Base-by-base conservation (phyloP, 2,888 invertebrate genomes). In the Herminia tarsipennalis region DNA sequence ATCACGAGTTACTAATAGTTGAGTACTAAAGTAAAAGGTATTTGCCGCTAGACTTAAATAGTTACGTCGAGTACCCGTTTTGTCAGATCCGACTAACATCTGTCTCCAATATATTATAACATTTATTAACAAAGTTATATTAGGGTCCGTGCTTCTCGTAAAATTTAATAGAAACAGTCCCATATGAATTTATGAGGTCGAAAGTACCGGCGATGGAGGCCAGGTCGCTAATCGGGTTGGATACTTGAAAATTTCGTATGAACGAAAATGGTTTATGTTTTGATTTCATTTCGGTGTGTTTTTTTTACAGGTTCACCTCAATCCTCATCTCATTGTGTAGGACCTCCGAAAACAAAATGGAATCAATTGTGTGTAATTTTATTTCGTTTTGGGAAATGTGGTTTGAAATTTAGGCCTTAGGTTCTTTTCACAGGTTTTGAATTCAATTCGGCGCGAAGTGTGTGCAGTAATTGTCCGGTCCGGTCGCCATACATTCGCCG, bases 51-150 rank as follows among this genome's bases (percentile, higher is more conserved):
- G 48, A 57, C 64, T 65, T 66, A 66, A 65, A 73, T 69, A 62
- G 68, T 62, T 35, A 27, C 27, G 18, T 43, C 32, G 21, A 22
- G 12, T 37, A 29, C 36, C 43, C 46, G 48, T 70, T 73, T 62
- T 71, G 71, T 71, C 70, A 64, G 66, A 70, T 68, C 63, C 66
- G 64, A 55, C 68, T 58, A 68, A 63, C 78, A 76, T 76, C 77
- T 78, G 80, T 66, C 72, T 60, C 69, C 76, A 71, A 86, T 86
- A 83, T 81, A 84, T 83, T 77, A 83, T 77, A 80, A 78, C 81
- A 77, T 83, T 87, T 88, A 88, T 87, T 88, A 89, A 85, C 86
- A 88, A 90, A 90, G 88, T 89, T 89, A 81, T 81, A 83, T 77
- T 76, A 81, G 81, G 86, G 83, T 76, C 67, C 73, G 65, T 83